Base-by-base conservation (phyloP, 1,140 invertebrate genomes). In the Drosophila azteca region DNA sequence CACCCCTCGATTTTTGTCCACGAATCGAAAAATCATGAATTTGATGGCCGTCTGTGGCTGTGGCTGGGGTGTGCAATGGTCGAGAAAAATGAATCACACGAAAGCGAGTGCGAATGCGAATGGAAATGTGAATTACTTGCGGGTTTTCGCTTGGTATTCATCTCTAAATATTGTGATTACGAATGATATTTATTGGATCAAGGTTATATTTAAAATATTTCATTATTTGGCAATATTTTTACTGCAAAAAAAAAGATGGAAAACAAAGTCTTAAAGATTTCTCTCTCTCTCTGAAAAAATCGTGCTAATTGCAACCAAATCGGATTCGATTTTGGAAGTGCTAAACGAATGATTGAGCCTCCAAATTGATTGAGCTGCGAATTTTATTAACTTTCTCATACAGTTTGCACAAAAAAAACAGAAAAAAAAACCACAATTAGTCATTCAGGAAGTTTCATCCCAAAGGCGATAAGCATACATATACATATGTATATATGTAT, bases 11-110 rank as follows among this genome's bases (percentile, higher is more conserved):
- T 13, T 39, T 13, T 3, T 35, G 31, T 39, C 35, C 35, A 39
- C 35, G 11, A 81, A 77, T 68, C 73, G 67, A 73, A 50, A 50
- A 77, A 81, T 64, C 80, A 72, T 70, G 52, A 24, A 39, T 39
- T 39, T 39, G 3, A 39, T 39, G 35, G 8, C 31, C 31, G 31
- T 31, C 8, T 31, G 31, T n/a, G n/a, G n/a, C n/a, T n/a, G n/a
- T n/a, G n/a, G n/a, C n/a, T n/a, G n/a, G n/a, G n/a, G 29, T 77
- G 29, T 77, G 68, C 64, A 75, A 55, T 65, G 49, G 53, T 55
- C 24, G 46, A 31, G 55, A 60, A 60, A 43, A 48, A 52, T 51
- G 41, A 44, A 54, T 74, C 11, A 43, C 46, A n/a, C 41, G 35
- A 35, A 2, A 11, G 31, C 54, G 35, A 35, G 8, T 35, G 31